Base-by-base conservation (phyloP, 2,888 invertebrate species). In the Cerastoderma edule region DNA sequence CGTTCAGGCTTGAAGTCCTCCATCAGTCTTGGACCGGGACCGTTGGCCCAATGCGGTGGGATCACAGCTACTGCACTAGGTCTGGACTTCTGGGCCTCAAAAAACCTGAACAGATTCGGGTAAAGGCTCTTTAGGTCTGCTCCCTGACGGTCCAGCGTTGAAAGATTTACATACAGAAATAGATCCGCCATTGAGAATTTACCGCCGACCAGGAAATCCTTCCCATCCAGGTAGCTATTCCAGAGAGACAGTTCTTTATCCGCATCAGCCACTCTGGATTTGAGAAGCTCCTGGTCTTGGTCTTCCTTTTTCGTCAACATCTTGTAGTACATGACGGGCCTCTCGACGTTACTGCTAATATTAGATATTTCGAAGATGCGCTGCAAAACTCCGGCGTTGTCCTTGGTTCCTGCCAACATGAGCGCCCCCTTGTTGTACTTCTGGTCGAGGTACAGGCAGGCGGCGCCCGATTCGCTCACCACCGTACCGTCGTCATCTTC, bases 21-120 rank as follows among this genome's bases (percentile, higher is more conserved):
- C 67, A 67, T 50, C 1, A 27, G 13, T 6, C 28, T 39, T 27
- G 44, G 44, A n/a, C 35, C 35, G 19, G 50, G 50, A 10, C 39
- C 24, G 4, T 80, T 85, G 27, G 73, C 85, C 89, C 89, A 90
- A 75, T 89, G 88, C 0, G 90, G 90, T 4, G 90, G 90, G 84
- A 83, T 83, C 2, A 86, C 82, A 30, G 73, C 72, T 33, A 85
- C 44, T 16, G 89, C 83, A 10, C 83, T 83, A 2, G 83, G 82
- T 30, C 87, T 74, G 22, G 75, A 57, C 4, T 27, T 54, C 30
- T 88, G 48, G 5, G 30, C 57, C 16, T 86, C 75, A 70, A 86
- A 87, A 74, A 88, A 89, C 30, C 54, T 72, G 35, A 67, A 48
- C 32, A 89, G 53, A 3, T 68, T 67, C 5, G 85, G 84, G 30